Base-by-base conservation (phyloP, 2,888 invertebrate species). In the Lasioglossum calceatum region DNA sequence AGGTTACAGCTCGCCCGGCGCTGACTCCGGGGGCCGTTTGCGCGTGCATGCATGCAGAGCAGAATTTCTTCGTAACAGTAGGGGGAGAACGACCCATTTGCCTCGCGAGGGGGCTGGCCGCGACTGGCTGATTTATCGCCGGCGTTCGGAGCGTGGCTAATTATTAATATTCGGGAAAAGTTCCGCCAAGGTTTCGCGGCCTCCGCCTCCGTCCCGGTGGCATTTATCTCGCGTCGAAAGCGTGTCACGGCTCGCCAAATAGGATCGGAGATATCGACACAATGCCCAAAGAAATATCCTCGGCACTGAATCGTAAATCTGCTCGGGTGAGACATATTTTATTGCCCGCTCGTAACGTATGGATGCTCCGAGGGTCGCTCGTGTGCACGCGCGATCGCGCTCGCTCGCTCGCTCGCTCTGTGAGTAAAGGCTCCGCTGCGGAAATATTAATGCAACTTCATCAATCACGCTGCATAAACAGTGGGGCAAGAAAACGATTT, bases 371-470 rank as follows among this genome's bases (percentile, higher is more conserved):
- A 58, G 81, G 77, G 27, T 58, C 67, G 39, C 73, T 64, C 79
- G 67, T 73, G 54, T 73, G 74, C 78, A 8, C 79, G 70, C 75
- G 71, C 32, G 42, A 27, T 5, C 79, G 67, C 67, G 67, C 67
- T 19, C 7, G 36, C 32, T 4, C 32, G 19, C 67, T 19, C 7
- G 36, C 32, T 4, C 32, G 19, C 67, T 67, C 61, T 72, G 77
- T 81, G 84, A 82, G 84, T 84, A 84, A 85, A 86, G 80, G 79
- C 82, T 42, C 61, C 77, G 87, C 82, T 84, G 81, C 88, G 86
- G 89, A 90, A 89, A 90, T 91, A 91, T 91, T 91, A 91, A 91
- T 91, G 91, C 89, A 91, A 91, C 90, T 91, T 90, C 91, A 91
- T 91, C 91, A 91, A 91, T 91, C 91, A 91, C 87, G 71, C 83